Conservation (phyloP, 1,140 invertebrate genomes). For the roundworm (Caenorhabditis elegans) region DNA sequence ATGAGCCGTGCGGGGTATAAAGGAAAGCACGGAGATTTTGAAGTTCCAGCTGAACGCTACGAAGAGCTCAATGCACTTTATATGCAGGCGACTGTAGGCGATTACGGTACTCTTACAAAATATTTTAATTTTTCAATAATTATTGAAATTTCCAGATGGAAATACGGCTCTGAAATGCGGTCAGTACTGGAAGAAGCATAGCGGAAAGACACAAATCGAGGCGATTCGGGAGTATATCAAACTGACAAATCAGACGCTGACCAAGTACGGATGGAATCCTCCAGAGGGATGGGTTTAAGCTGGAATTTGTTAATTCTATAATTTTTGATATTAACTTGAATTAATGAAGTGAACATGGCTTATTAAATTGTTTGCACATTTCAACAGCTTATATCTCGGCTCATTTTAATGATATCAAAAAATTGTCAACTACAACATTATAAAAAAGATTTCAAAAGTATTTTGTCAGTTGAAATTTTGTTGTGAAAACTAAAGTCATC, state of each 20-base stretch:
- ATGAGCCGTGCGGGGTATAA: constrained; percentile 51
- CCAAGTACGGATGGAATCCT: constrained; percentile 51
- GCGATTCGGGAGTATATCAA: constrained; percentile 48
- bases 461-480: too few relatives aligned
- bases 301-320: too few relatives aligned
- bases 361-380: too few relatives aligned
- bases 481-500: too few relatives aligned
- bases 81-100: constrained; percentile 46
- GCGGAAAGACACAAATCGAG: constrained; percentile 38
- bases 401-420: too few relatives aligned
- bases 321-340: too few relatives aligned
- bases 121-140: too few relatives aligned
- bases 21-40: constrained; percentile 48
- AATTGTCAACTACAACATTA: too few relatives aligned
- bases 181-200: constrained; percentile 45
- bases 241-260: constrained; percentile 41
- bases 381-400: too few relatives aligned
- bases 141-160: constrained; percentile 52
- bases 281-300: constrained; percentile 49
- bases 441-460: too few relatives aligned
- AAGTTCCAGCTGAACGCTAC: constrained; percentile 39
- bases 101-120: constrained; percentile 47
- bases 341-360: too few relatives aligned
- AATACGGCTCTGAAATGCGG: constrained; percentile 35
- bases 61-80: constrained; percentile 39